Base-by-base conservation (phyloP, 2,888 invertebrate species). In the Himalopsyche tibetana region DNA sequence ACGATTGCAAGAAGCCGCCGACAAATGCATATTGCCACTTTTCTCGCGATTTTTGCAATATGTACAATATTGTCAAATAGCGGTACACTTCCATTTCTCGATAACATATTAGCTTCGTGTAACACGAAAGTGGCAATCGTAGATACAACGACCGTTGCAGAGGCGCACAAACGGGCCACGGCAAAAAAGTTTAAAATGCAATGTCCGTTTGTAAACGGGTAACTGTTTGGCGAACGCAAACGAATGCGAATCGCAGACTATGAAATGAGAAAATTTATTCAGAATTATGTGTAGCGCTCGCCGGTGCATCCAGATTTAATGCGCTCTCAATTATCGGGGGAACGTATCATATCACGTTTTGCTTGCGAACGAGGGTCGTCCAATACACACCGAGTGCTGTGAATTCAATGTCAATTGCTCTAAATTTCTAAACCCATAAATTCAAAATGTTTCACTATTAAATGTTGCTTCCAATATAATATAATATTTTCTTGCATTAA, bases 291-390 rank as follows among this genome's bases (percentile, higher is more conserved):
- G 63, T 19, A 63, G 11, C 63, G 63, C 63, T 63, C 8, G 63
- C 63, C 63, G 63, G 63, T 63, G 63, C 63, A 63, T 63, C 63
- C 74, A 45, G 79, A 79, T 84, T 84, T 51, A 84, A 79, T 84
- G 51, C n/a, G 79, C 36, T 56, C 79, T 38, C 83, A 84, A 84
- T 79, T 84, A 84, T 84, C 83, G 38, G 38, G n/a, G 36, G 15
- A 19, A 79, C 11, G 83, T 74, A 84, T 84, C 83, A 84, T 51
- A 82, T 40, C 17, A 63, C 63, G 63, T 63, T 63, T 63, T 63
- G 63, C 63, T 63, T 28, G 19, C 63, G 28, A 19, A 19, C 8
- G 63, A 63, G 63, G 63, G 63, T 6, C 63, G 28, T 63, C 11
- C 28, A 63, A 63, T 51, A 51, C 15, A 51, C 15, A 15, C 51